These are phyloP conservation scores for Ferdinandea cuprea DNA, from an alignment of 2,888 invertebrate genomes.

Conservation along the genomic window DNA sequence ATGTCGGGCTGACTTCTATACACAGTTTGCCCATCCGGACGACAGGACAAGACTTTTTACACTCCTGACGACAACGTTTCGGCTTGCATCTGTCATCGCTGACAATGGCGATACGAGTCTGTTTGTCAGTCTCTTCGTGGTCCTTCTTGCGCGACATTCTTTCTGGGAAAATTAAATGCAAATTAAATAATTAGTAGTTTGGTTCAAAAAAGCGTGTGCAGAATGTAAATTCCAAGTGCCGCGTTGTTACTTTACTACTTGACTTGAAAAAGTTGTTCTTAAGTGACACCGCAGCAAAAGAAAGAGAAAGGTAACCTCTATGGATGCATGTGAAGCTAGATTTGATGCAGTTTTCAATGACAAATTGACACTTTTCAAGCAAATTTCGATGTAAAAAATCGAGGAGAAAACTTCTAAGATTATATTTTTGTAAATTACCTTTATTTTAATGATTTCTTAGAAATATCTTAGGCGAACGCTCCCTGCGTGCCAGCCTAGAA, in stretches of 20 bases:
- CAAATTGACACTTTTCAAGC: background rate
- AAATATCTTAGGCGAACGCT: constrained; percentile 80
- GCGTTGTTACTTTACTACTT: constrained; percentile 59
- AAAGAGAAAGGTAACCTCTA: constrained; percentile 70
- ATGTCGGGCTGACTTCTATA: constrained; percentile 97
- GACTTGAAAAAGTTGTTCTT: background rate
- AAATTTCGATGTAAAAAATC: background rate
- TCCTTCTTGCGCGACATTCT: constrained; percentile 89
- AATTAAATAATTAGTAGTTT: background rate
- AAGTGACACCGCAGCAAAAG: constrained; percentile 61
- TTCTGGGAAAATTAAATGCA: background rate
- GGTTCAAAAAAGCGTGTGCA: background rate
- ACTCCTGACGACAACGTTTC: constrained; percentile 99
- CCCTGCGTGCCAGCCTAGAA: constrained; percentile 82
- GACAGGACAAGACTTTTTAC: constrained; percentile 99
- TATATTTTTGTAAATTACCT: constrained; percentile 40
- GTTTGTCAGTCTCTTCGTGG: constrained; percentile 93
- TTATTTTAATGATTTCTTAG: constrained; percentile 76
- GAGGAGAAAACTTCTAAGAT: background rate
- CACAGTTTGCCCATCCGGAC: constrained; percentile 99
- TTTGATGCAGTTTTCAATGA: background rate
- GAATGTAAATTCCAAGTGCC: constrained; percentile 64
- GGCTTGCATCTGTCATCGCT: constrained; percentile 99
- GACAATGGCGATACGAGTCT: constrained; percentile 98
- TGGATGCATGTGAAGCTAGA: background rate